Evolutionary conservation across 2,113 vertebrate species (phyloP).

Genomic region (Melanocharis versteri): DNA sequence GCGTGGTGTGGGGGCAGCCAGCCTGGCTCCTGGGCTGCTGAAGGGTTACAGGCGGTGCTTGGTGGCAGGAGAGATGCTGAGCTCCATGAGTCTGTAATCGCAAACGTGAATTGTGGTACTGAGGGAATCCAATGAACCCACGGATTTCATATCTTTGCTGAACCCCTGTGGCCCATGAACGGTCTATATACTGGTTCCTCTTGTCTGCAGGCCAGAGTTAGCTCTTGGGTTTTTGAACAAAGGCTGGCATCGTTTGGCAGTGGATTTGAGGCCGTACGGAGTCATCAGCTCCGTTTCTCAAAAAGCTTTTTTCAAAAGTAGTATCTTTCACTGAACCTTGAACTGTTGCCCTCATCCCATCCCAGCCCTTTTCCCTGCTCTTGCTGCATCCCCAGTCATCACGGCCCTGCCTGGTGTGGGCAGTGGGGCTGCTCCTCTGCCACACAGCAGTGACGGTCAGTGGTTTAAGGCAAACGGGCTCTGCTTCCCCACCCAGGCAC

Average conservation of each 20-base stretch:
- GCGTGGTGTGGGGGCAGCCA: accelerated
- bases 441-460: accelerated
- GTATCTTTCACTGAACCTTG: neutral
- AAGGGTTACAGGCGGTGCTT: neutral
- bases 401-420: accelerated
- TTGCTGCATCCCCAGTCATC: accelerated
- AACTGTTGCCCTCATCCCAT: neutral
- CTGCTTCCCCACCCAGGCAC: accelerated
- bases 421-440: neutral
- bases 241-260: neutral
- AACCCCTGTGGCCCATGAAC: slow-evolving; percentile 2
- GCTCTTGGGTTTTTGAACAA: slow-evolving; percentile 5
- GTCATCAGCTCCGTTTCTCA: neutral
- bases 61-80: neutral
- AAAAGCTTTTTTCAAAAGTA: neutral
- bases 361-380: neutral
- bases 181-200: neutral
- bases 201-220: neutral
- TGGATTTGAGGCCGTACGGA: neutral
- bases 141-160: slow-evolving; percentile 9
- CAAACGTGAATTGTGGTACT: neutral
- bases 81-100: neutral
- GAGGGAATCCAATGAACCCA: slow-evolving; percentile 36
- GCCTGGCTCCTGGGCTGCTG: neutral
- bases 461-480: neutral